Conservation (phyloP, 2,797 vertebrate species). For the Anas capensis region DNA sequence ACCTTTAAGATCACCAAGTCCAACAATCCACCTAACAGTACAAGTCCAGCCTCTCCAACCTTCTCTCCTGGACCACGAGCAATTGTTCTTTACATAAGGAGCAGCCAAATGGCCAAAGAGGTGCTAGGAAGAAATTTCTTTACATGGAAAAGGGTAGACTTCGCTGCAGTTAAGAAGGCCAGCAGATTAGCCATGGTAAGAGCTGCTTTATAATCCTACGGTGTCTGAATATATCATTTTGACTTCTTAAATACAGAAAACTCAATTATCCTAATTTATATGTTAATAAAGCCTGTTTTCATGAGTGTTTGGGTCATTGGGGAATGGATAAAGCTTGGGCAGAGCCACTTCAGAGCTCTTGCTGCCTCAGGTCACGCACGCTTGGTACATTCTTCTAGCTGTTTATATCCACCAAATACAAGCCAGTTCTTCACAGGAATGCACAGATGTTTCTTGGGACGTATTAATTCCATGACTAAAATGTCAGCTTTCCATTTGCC, state of each 20-base stretch:
- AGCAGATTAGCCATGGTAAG: not conserved
- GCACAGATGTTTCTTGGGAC: conserved; percentile 29
- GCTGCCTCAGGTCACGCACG: not conserved
- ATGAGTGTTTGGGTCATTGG: not conserved
- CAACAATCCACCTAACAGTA: not conserved
- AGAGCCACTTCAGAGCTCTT: not conserved
- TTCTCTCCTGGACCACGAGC: not conserved
- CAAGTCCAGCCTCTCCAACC: not conserved
- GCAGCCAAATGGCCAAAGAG: not conserved
- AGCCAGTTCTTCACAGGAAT: conserved; percentile 34
- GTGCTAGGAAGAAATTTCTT: not conserved
- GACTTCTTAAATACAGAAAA: not conserved
- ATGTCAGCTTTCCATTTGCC: conserved; percentile 2
- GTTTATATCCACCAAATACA: not conserved
- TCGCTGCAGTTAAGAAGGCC: not conserved
- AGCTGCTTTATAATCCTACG: not conserved
- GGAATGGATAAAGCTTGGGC: not conserved
- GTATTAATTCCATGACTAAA: conserved; percentile 15
- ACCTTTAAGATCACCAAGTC: not conserved
- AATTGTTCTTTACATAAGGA: not conserved
- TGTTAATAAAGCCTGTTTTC: not conserved
- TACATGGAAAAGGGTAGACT: not conserved
- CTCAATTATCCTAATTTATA: not conserved
- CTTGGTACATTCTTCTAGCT: not conserved
- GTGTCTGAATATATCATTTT: not conserved